Percentiles rank a stretch among this genome's conserved stretches.
phyloP scores from a whole-genome alignment of 2,797 vertebrate species.

The Squalus acanthias region DNA sequence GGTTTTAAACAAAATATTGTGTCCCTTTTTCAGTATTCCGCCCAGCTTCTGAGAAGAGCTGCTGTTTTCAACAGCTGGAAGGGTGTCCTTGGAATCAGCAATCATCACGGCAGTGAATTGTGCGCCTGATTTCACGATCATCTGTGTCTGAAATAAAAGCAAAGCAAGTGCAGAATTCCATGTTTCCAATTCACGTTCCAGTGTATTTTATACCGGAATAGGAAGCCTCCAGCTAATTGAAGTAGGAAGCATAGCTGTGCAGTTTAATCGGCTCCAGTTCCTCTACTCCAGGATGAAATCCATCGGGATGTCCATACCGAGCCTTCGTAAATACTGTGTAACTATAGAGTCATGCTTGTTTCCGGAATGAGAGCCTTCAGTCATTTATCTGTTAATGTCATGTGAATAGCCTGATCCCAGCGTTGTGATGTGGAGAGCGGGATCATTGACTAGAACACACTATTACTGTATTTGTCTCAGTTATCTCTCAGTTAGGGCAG shows the following conservation, averaged over 20 bases:
- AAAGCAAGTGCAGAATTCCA: background rate
- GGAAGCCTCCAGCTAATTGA: background rate
- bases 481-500: background rate
- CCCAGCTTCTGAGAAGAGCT: background rate
- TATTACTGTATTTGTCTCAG: background rate
- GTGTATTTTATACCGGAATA: background rate
- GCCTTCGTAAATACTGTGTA: background rate
- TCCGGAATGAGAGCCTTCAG: background rate
- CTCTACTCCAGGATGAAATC: background rate
- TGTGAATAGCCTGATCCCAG: background rate
- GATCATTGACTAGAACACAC: background rate
- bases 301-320: background rate
- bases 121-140: background rate
- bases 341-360: background rate
- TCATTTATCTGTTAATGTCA: background rate
- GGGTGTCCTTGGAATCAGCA: background rate
- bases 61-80: background rate
- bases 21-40: background rate
- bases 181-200: background rate
- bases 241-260: too few relatives aligned
- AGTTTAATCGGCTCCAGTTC: slow-evolving; percentile 16
- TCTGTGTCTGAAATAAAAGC: background rate
- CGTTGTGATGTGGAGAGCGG: background rate
- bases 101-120: background rate
- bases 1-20: background rate